phyloP scores from a whole-genome alignment of 2,888 invertebrate species.

The Andrena dorsata region DNA sequence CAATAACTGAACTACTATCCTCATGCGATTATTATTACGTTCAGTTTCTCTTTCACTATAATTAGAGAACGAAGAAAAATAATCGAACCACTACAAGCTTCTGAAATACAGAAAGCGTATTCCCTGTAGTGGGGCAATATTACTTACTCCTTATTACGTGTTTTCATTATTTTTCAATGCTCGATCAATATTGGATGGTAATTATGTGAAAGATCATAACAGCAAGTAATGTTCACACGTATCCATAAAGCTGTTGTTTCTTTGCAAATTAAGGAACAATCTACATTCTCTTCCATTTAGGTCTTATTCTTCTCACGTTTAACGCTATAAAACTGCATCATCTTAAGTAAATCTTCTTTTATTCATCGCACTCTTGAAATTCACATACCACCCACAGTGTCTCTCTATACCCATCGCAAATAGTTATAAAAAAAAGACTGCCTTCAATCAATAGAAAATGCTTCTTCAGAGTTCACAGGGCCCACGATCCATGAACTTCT shows the following conservation, averaged over 20 bases:
- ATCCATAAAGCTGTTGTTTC: background rate
- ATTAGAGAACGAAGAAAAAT: background rate
- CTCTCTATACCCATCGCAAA: background rate
- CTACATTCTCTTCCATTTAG: background rate
- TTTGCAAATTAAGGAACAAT: background rate
- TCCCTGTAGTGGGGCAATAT: background rate
- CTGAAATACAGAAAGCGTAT: background rate
- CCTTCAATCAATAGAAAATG: no score
- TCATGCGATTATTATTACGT: slow-evolving; percentile 10
- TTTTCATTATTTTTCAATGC: background rate
- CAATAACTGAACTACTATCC: slow-evolving; percentile 22
- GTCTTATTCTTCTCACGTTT: background rate
- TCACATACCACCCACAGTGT: background rate
- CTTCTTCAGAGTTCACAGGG: no score
- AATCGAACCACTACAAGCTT: background rate
- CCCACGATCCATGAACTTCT: no score
- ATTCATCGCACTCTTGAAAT: background rate
- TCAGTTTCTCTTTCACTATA: background rate
- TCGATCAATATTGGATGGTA: background rate
- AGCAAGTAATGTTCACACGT: background rate
- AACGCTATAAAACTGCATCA: background rate
- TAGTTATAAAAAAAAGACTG: background rate
- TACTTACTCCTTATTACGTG: background rate
- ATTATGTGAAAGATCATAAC: background rate
- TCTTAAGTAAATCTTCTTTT: background rate